Evolutionary conservation across 2,888 invertebrate species (phyloP), one percentile per base, ranked within the genome.

Genomic region (Lepidochitona cinerea): DNA sequence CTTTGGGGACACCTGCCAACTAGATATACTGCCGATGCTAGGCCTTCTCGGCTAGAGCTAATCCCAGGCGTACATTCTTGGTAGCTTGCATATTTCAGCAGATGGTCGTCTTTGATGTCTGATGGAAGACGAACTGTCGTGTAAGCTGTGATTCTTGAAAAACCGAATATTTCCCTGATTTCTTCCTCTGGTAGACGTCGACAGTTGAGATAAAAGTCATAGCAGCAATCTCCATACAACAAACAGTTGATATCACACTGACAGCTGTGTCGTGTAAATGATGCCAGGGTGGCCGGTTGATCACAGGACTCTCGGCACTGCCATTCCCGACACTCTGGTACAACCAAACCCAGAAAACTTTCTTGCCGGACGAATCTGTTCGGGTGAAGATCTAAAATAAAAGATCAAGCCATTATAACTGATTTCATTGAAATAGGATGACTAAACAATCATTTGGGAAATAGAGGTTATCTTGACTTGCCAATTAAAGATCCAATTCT

Each of bases 141-240:
- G 9, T 59, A 59, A 14, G 59, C 59, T 9, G 18, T 14, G 4
- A 2, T 32, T 59, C 32, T 18, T 23, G 4, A 14, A 14, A 29
- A 14, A 4, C 32, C 26, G 29, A 59, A 26, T 12, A 37, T 35
- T 14, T 66, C 37, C 12, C 66, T 26, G n/a, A 36, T n/a, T 37
- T 66, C 66, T 26, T 66, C 66, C 12, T 66, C 66, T 12, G 66
- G 37, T 14, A 32, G 26, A 14, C 35, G 14, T 26, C 32, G 37
- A 66, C 66, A 66, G 35, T 35, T 18, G 18, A 35, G 9, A 9
- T 36, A 66, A 37, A 66, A 66, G 3, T 66, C 35, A 26, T 37
- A 66, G 12, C 66, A 66, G 9, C 66, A 66, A 37, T 66, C 66
- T 14, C 66, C 66, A 26, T 66, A 66, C 37, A 66, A 18, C 9